Base-by-base conservation (phyloP, 2,797 vertebrate species). In the Darevskia nairensis region DNA sequence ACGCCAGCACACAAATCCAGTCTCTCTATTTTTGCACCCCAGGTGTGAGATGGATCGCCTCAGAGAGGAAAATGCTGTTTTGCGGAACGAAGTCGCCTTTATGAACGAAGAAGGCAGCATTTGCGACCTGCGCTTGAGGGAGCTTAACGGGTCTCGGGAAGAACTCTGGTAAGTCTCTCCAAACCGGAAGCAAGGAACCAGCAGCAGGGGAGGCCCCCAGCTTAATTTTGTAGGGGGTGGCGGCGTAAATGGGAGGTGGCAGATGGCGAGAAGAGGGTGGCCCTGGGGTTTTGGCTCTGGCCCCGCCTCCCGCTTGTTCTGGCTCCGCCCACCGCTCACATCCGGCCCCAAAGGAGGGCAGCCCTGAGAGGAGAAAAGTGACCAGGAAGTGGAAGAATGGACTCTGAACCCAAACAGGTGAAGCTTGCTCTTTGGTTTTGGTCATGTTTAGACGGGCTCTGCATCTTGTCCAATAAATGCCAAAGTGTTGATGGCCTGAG, bases 21-120 rank as follows among this genome's bases (percentile, higher is more conserved):
- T 39, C 59, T 50, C 35, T 55, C 3, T 35, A 0, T 93, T 55
- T 95, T 74, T 93, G 2, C 86, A 90, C 92, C 86, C 1, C 88
- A 99, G 99, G 90, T 97, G 95, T 32, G 97, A 99, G 93, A 97
- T 98, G 10, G 94, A 97, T 92, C 98, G 96, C 84, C 97, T 99
- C 39, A 95, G 97, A 29, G 98, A 98, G 78, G 98, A 98, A 94
- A 99, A 99, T 32, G 10, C 95, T 5, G 0, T 96, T 61, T 96
- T 99, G 84, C 97, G 93, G 86, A 95, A 94, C 0, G 98, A 97
- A 92, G 98, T 99, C 27, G 94, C 96, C 25, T 91, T 93, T 0
- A 86, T 98, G 72, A 98, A 97, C 19, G 98, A 98, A 87, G 97
- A 98, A 59, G 95, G 95, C 4, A 95, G 90, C 0, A 71, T 94